A percentile compares a stretch with the other conserved stretches of the same genome.
Evolutionary conservation across 2,888 invertebrate species (phyloP).

Genomic region (Archips xylosteana): DNA sequence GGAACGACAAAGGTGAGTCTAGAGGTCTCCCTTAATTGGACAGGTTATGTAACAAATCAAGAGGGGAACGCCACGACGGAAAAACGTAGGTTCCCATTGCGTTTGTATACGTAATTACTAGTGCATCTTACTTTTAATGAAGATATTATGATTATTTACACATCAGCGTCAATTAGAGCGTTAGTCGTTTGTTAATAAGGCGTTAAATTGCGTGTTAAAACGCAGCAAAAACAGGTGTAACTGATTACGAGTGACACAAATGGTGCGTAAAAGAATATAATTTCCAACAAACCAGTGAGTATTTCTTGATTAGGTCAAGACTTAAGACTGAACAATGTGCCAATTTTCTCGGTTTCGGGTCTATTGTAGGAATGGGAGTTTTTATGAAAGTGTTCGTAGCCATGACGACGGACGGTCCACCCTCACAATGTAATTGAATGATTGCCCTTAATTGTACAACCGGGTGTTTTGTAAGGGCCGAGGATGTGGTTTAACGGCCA

Average conservation of each 20-base stretch:
- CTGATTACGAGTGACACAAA: constrained; percentile 14
- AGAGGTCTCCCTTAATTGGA: constrained; percentile 55
- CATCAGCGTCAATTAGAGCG: constrained; percentile 29
- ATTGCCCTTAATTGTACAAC: constrained; percentile 69
- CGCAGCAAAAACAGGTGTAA: constrained; percentile 22
- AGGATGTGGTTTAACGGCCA: constrained; percentile 68
- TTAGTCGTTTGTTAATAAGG: constrained; percentile 25
- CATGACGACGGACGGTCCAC: constrained; percentile 45
- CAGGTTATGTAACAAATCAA: constrained; percentile 53
- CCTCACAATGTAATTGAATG: constrained; percentile 70
- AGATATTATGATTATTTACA: constrained; percentile 25
- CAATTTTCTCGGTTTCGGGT: not conserved
- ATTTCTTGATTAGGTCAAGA: not conserved
- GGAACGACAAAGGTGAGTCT: constrained; percentile 49
- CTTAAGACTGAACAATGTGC: not conserved
- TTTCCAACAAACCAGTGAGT: not conserved
- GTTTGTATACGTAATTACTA: constrained; percentile 58
- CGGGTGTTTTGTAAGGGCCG: constrained; percentile 60
- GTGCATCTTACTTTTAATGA: constrained; percentile 44
- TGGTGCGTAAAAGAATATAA: constrained; percentile 15
- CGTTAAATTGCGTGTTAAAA: constrained; percentile 16
- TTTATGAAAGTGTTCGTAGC: constrained; percentile 17
- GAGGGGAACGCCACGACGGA: constrained; percentile 61
- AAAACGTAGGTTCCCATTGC: constrained; percentile 66
- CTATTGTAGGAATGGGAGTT: not conserved